Evolutionary conservation across 2,797 vertebrate genomes (phyloP).

Genomic region (Tragelaphus oryx): DNA sequence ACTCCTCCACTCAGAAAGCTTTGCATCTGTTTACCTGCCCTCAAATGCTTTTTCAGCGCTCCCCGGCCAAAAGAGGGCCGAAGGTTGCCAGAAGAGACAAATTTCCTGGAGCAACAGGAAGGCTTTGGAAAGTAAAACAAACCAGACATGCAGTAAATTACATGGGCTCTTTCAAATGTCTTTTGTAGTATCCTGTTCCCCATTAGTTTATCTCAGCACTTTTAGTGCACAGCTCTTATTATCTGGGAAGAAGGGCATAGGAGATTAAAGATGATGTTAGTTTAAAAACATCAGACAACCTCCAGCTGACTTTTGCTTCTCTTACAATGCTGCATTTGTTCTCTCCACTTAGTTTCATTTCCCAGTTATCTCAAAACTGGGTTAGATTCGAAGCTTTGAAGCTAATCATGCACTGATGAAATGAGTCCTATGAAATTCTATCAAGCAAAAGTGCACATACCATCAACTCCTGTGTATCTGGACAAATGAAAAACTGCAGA

Average conservation of each 20-base stretch:
- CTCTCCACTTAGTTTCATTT: conserved; percentile 72
- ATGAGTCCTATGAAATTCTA: conserved; percentile 58
- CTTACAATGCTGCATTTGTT: conserved; percentile 62
- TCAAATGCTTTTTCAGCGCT: conserved; percentile 73
- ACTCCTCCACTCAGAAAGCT: conserved; percentile 61
- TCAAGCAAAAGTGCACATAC: conserved; percentile 44
- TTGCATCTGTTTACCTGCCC: conserved; percentile 79
- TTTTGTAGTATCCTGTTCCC: conserved; percentile 78
- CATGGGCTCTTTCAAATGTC: conserved; percentile 78
- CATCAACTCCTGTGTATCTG: conserved; percentile 15
- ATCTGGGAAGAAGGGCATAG: conserved; percentile 78
- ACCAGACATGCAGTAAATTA: conserved; percentile 82
- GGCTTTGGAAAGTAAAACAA: conserved; percentile 81
- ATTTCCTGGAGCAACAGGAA: conserved; percentile 81
- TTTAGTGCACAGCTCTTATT: conserved; percentile 77
- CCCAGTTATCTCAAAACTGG: conserved; percentile 62
- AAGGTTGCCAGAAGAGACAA: conserved; percentile 80
- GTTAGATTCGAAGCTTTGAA: conserved; percentile 50
- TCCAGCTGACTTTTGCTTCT: conserved; percentile 64
- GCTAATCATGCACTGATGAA: conserved; percentile 66
- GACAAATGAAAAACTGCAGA: conserved; percentile 3
- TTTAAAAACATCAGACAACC: conserved; percentile 70
- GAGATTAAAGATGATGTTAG: conserved; percentile 81
- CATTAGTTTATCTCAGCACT: conserved; percentile 84
- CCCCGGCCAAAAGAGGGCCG: conserved; percentile 68